These are phyloP conservation scores for Brachyhypopomus gauderio DNA, from an alignment of 2,113 vertebrate species.

Conservation along the genomic window DNA sequence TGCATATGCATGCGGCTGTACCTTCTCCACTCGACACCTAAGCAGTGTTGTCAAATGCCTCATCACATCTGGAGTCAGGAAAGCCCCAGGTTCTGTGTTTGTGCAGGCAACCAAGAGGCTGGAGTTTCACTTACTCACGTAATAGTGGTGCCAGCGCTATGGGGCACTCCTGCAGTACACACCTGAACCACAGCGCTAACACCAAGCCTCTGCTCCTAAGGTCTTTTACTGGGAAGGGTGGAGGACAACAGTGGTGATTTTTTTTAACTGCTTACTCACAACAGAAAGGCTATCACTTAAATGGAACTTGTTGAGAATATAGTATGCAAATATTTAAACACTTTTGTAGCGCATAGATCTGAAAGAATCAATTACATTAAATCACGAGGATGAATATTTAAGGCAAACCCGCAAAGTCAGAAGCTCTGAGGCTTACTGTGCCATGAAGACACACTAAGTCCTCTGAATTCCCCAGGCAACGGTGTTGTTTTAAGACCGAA, in stretches of 20 bases:
- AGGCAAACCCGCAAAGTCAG: slow-evolving; percentile 6
- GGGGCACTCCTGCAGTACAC: no score
- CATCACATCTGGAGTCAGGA: neutral
- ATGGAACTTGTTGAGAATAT: neutral
- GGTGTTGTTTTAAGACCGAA: slow-evolving; percentile 47
- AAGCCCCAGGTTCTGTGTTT: neutral
- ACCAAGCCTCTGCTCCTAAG: neutral
- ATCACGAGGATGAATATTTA: neutral
- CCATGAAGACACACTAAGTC: slow-evolving; percentile 16
- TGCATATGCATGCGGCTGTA: neutral
- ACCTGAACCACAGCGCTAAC: neutral
- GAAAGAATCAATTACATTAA: slow-evolving; percentile 5
- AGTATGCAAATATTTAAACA: neutral
- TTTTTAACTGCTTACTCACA: neutral
- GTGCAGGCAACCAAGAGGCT: neutral
- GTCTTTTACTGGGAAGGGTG: no score
- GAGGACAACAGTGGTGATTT: no score
- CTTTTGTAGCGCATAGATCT: neutral
- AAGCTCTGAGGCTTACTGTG: slow-evolving; percentile 4
- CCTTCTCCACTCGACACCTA: neutral
- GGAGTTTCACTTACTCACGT: neutral
- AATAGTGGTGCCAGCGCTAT: neutral
- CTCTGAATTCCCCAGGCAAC: slow-evolving; percentile 25
- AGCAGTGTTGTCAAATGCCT: neutral
- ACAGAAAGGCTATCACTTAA: neutral